Evolutionary conservation across 2,888 invertebrate genomes (phyloP).

Genomic region (Anthophora plumipes): DNA sequence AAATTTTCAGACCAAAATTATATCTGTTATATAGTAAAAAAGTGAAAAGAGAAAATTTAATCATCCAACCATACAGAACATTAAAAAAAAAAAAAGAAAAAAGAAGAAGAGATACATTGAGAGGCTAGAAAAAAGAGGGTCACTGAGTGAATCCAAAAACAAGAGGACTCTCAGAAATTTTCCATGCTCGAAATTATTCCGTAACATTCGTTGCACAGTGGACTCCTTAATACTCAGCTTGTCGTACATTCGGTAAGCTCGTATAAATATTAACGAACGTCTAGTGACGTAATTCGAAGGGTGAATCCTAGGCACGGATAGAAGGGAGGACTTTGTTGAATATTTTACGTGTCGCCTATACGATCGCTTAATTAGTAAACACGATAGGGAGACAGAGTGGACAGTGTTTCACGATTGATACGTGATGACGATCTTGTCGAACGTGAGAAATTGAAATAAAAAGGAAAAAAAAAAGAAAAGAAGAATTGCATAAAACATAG

Average conservation of each 20-base stretch:
- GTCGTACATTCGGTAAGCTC: slow-evolving; percentile 40
- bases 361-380: slow-evolving; percentile 48
- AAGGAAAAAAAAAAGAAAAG: neutral
- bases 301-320: neutral
- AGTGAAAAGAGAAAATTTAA: neutral
- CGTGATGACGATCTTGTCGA: neutral
- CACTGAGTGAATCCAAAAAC: neutral
- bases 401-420: slow-evolving; percentile 21
- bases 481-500: neutral
- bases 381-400: neutral
- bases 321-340: slow-evolving; percentile 47
- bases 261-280: slow-evolving; percentile 59
- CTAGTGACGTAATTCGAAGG: slow-evolving; percentile 19
- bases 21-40: too few species aligned
- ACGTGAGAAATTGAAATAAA: neutral
- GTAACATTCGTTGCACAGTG: neutral
- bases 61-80: neutral
- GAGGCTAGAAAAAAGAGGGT: neutral
- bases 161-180: too few species aligned
- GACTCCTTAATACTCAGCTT: slow-evolving; percentile 15
- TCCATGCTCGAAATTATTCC: neutral
- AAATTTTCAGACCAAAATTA: neutral
- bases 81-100: neutral
- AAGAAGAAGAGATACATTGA: neutral
- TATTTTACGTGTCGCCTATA: slow-evolving; percentile 44